phyloP scores from a whole-genome alignment of 2,113 vertebrate species.

The Calypte anna region DNA sequence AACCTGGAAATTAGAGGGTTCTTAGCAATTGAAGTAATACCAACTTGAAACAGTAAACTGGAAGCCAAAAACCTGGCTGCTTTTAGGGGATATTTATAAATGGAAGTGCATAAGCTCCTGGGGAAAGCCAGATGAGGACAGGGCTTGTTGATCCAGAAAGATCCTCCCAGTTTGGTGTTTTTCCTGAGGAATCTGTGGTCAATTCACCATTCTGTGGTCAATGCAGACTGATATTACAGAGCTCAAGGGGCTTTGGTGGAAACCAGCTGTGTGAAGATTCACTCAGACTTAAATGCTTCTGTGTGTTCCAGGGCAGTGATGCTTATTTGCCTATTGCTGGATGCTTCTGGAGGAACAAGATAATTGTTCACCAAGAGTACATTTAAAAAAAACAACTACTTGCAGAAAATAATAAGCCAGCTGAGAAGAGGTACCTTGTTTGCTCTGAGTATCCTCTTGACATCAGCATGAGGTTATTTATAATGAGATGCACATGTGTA shows the following conservation, averaged over 20 bases:
- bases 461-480: slow-evolving; percentile 70
- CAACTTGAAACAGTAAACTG: neutral
- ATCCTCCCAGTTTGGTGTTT: neutral
- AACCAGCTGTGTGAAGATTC: neutral
- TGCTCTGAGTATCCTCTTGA: slow-evolving; percentile 70
- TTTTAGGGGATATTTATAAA: neutral
- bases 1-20: neutral
- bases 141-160: neutral
- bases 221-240: neutral
- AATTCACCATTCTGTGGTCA: neutral
- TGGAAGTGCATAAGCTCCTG: accelerated
- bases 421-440: slow-evolving; percentile 64
- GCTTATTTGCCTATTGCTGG: slow-evolving; percentile 12
- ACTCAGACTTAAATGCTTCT: neutral
- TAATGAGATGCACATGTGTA: slow-evolving; percentile 66
- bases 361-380: slow-evolving; percentile 52
- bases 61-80: neutral
- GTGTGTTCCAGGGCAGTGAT: neutral
- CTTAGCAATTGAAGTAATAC: neutral
- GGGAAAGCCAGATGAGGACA: neutral
- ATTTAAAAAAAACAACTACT: slow-evolving; percentile 16
- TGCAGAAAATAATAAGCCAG: slow-evolving; percentile 38
- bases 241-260: neutral
- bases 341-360: slow-evolving; percentile 20
- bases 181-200: neutral